Percentiles rank a stretch among this genome's conserved stretches.
phyloP scores from a whole-genome alignment of 2,113 vertebrate species.

The Brachypteracias leptosomus region DNA sequence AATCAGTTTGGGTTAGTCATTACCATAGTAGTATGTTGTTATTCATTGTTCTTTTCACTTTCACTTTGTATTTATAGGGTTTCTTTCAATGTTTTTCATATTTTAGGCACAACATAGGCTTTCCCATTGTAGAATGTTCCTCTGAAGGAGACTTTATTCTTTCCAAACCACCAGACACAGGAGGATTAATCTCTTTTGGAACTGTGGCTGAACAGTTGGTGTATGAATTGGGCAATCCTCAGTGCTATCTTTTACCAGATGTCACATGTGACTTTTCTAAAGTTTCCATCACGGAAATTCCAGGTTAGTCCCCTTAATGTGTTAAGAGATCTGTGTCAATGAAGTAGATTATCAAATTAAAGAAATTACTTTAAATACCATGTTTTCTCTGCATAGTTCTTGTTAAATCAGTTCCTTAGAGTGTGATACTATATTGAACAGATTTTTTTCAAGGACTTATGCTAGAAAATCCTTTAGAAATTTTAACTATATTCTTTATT shows the following conservation, averaged over 20 bases:
- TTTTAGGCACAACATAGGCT: slow-evolving; percentile 86
- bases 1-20: not conserved
- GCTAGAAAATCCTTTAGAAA: not conserved
- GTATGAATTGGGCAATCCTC: slow-evolving; percentile 84
- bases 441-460: not conserved
- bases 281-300: slow-evolving; percentile 80
- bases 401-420: not conserved
- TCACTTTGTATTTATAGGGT: not conserved
- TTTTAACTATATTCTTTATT: not conserved
- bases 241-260: slow-evolving; percentile 83
- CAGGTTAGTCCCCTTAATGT: slow-evolving; percentile 68
- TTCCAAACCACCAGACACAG: slow-evolving; percentile 79
- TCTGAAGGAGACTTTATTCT: slow-evolving; percentile 81
- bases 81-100: slow-evolving; percentile 18
- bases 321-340: not conserved
- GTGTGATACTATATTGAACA: not conserved
- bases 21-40: not conserved
- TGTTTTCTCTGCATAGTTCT: not conserved
- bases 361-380: not conserved
- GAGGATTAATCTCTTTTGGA: slow-evolving; percentile 83
- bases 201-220: slow-evolving; percentile 85
- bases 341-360: not conserved
- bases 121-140: slow-evolving; percentile 83
- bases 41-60: not conserved
- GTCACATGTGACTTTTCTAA: slow-evolving; percentile 87